These are phyloP conservation scores for Aphrocallistes beatrix DNA, from an alignment of 37 sponge, comb jelly and placozoan genomes.

Conservation along the genomic window DNA sequence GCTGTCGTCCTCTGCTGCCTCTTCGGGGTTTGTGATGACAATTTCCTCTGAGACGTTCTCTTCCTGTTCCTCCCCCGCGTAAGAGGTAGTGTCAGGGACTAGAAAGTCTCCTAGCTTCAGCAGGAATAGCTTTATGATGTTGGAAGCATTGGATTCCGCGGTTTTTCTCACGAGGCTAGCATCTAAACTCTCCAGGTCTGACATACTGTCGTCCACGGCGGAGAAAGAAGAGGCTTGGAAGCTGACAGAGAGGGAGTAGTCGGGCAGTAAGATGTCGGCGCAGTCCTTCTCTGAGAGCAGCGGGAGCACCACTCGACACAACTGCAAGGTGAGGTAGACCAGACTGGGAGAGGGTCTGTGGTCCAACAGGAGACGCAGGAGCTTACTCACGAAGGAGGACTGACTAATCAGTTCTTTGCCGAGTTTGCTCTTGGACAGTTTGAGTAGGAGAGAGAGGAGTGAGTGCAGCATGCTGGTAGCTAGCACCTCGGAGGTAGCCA, in stretches of 20 bases:
- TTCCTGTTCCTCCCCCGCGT: conserved; percentile 9
- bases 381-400: conserved; percentile 76
- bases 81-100: conserved; percentile 24
- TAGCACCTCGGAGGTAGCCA: conserved; percentile 49
- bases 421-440: conserved; percentile 66
- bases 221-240: conserved; percentile 12
- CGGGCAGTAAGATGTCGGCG: conserved; percentile 47
- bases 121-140: conserved; percentile 58
- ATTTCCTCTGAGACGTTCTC: background rate
- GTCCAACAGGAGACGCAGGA: conserved; percentile 76
- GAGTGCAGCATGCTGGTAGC: conserved; percentile 81
- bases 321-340: conserved; percentile 74
- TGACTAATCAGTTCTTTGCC: conserved; percentile 71
- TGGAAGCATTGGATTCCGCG: conserved; percentile 29
- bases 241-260: conserved; percentile 23
- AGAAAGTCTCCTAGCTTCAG: conserved; percentile 82
- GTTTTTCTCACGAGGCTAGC: background rate
- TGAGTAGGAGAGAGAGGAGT: conserved; percentile 69
- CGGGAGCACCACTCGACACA: conserved; percentile 92
- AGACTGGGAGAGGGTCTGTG: conserved; percentile 89
- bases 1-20: background rate
- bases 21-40: background rate
- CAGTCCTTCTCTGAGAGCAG: conserved; percentile 70
- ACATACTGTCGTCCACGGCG: background rate
- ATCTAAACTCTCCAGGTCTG: background rate